phyloP scores from a whole-genome alignment of 1,140 invertebrate species.

The Drosophila ficusphila region DNA sequence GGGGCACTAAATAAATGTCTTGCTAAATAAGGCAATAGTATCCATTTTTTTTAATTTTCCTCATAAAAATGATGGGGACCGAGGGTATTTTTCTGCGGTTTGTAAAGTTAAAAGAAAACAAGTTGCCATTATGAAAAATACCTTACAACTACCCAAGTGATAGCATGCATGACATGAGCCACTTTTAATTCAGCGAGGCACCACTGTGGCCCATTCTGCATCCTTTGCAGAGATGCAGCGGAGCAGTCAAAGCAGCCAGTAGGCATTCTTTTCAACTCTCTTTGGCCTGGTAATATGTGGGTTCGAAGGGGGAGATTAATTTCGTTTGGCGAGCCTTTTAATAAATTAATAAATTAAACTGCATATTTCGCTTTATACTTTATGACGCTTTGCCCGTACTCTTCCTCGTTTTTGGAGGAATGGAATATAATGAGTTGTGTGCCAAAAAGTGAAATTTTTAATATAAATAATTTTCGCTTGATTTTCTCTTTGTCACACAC shows the following conservation, averaged over 20 bases:
- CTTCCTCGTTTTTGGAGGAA: constrained; percentile 8
- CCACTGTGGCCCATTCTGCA: not conserved
- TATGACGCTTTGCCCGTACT: constrained; percentile 38
- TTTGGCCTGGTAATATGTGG: not conserved
- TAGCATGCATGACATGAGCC: too few species aligned
- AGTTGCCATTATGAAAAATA: too few species aligned
- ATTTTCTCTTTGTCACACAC: constrained; percentile 57
- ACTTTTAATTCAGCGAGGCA: constrained; percentile 25
- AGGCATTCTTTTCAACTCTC: constrained; percentile 38
- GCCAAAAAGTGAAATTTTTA: constrained; percentile 65
- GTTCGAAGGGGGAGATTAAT: constrained; percentile 49
- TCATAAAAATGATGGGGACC: too few species aligned
- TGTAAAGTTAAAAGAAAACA: too few species aligned
- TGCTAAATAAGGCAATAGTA: too few species aligned
- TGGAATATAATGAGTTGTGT: constrained; percentile 42
- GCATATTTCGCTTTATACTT: constrained; percentile 57
- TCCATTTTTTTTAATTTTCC: too few species aligned
- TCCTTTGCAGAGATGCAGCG: constrained; percentile 19
- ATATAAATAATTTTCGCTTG: constrained; percentile 68
- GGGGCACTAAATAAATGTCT: too few species aligned
- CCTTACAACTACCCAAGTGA: too few species aligned
- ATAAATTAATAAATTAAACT: constrained; percentile 73
- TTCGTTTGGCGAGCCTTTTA: constrained; percentile 52
- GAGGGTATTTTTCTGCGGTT: too few species aligned
- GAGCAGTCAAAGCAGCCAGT: constrained; percentile 18